Base-by-base conservation (phyloP, 2,888 invertebrate species). In the Calameuta filiformis region DNA sequence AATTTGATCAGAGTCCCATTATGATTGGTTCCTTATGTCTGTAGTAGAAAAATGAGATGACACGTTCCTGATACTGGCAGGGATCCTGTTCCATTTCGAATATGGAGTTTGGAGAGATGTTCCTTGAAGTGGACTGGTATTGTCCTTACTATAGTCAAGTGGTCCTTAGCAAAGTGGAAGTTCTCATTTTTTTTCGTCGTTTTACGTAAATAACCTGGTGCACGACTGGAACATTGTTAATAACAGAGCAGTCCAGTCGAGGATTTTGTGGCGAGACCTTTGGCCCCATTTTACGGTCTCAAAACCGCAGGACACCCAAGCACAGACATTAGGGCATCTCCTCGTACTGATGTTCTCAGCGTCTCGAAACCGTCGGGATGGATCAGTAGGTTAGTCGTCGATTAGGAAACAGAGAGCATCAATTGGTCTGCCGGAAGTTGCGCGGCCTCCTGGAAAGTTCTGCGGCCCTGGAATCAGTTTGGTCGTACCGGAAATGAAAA, bases 251-350 rank as follows among this genome's bases (percentile, higher is more conserved):
- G 40, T 23, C 40, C 23, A 23, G 40, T 23, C 6, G 2, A 56
- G 56, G 9, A 56, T 56, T 81, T 82, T 84, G 83, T 80, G 79
- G 82, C 68, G 56, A 73, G 76, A 76, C 79, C 56, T 33, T 71
- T 69, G 76, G 77, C 73, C 73, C 69, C 31, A 75, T 79, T 81
- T 76, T 79, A 73, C 81, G 83, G 84, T 85, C 75, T 68, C 79
- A 79, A 84, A 86, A 85, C 84, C 86, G 77, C 85, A 84, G 81
- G 79, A 82, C 81, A 80, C 75, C 81, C 79, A 75, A 73, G 68
- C 73, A 35, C n/a, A 35, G 56, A 35, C 68, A 73, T 73, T 35
- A 73, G 12, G 34, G 6, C 34, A 30, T 31, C 71, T 71, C 33
- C 12, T 71, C 71, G 31, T 34, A 6, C 23, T 56, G 56, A 9